phyloP scores from a whole-genome alignment of 2,113 vertebrate genomes.

The Eolophus roseicapilla region DNA sequence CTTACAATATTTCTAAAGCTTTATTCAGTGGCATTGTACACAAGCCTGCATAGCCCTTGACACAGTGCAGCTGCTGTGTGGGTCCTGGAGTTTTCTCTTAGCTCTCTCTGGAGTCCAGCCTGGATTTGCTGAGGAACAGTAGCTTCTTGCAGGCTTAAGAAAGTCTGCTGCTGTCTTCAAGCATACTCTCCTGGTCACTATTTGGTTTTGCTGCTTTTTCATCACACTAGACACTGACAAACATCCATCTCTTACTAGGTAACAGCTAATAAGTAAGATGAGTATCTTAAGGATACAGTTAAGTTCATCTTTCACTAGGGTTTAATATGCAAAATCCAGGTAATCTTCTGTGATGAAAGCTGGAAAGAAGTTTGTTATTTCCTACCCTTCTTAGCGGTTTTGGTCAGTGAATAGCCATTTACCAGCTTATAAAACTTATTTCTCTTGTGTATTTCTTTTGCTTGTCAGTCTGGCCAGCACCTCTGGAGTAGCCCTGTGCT shows the following conservation, averaged over 20 bases:
- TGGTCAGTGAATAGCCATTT: background rate
- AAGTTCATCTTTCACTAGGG: background rate
- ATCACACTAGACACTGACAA: background rate
- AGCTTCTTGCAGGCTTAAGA: background rate
- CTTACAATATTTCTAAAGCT: background rate
- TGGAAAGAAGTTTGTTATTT: background rate
- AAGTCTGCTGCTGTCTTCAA: background rate
- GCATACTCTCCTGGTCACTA: background rate
- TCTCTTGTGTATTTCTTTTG: background rate
- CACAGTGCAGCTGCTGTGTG: background rate
- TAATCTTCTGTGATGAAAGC: background rate
- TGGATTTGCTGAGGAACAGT: background rate
- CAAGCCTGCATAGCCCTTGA: background rate
- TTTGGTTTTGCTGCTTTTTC: background rate
- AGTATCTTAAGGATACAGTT: background rate
- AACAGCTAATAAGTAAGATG: background rate
- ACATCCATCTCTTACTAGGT: background rate
- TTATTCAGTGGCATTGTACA: background rate
- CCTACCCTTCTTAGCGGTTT: background rate
- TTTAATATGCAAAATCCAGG: background rate
- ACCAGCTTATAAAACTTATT: background rate
- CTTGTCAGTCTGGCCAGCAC: background rate
- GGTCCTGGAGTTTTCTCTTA: background rate
- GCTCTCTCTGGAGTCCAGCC: background rate
- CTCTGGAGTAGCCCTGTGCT: conserved; percentile 18